These are phyloP conservation scores for Gephyroberyx darwinii DNA, from an alignment of 2,797 vertebrate genomes.

Conservation along the genomic window DNA sequence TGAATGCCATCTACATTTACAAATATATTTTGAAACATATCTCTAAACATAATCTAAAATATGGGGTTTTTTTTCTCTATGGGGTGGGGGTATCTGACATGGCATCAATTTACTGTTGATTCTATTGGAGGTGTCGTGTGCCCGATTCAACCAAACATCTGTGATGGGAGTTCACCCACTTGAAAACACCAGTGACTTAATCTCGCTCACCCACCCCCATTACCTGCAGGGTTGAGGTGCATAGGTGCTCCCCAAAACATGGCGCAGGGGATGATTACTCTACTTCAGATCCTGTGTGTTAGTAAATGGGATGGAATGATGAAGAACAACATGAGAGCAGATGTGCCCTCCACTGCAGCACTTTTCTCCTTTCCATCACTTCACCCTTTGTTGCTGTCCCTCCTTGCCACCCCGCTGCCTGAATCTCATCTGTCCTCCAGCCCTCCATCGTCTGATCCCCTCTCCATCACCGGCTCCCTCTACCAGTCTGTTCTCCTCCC, in stretches of 20 bases:
- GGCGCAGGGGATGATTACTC: not conserved
- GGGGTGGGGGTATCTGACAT: no score
- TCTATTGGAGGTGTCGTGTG: no score
- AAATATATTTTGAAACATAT: no score
- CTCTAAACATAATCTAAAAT: no score
- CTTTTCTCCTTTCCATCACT: not conserved
- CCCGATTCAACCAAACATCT: not conserved
- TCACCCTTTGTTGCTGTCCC: constrained; percentile 1
- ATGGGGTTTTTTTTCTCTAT: no score
- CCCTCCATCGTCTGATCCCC: constrained; percentile 55
- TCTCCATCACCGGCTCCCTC: constrained; percentile 68
- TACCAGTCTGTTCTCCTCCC: constrained; percentile 64
- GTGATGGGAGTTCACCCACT: not conserved
- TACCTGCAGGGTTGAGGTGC: not conserved
- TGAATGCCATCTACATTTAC: no score
- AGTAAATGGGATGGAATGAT: constrained; percentile 34
- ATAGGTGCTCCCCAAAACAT: no score
- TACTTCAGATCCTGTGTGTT: constrained; percentile 23
- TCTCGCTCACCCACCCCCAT: not conserved
- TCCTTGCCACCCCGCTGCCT: constrained; percentile 23
- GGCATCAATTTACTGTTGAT: no score
- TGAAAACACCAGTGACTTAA: not conserved
- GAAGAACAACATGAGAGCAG: constrained; percentile 23
- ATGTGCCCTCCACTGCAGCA: constrained; percentile 24
- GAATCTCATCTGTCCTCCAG: constrained; percentile 61